phyloP scores from a whole-genome alignment of 2,113 vertebrate genomes.

The Cyphomyrus plagiostoma region DNA sequence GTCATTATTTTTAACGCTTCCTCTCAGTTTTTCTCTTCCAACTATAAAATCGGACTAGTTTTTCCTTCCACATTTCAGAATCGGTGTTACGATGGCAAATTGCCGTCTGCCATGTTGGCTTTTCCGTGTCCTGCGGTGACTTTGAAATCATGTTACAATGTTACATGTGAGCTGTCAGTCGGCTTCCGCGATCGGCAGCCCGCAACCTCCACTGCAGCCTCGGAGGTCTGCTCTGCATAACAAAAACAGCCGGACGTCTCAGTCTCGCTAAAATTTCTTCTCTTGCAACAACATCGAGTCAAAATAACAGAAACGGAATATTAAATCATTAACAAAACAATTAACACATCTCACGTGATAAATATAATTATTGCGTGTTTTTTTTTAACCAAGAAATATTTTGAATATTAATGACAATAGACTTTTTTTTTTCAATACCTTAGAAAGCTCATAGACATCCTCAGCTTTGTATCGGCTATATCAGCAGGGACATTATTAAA shows the following conservation, averaged over 20 bases:
- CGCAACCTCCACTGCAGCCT: not conserved
- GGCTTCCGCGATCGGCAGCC: not conserved
- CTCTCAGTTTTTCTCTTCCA: not conserved
- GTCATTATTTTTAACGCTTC: not conserved
- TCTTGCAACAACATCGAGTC: not conserved
- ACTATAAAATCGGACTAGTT: not conserved
- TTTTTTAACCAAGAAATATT: not conserved
- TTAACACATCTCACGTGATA: not conserved
- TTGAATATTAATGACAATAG: not conserved
- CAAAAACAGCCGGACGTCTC: not conserved
- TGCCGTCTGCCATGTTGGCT: not conserved
- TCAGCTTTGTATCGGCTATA: not conserved
- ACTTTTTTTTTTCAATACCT: not conserved
- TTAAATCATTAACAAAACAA: not conserved
- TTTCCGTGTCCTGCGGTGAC: conserved; percentile 22
- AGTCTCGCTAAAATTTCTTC: not conserved
- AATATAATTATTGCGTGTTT: not conserved
- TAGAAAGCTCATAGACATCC: not conserved
- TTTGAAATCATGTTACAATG: conserved; percentile 33
- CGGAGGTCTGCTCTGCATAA: not conserved
- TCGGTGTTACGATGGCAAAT: not conserved
- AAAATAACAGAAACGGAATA: not conserved
- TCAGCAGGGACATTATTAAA: not conserved
- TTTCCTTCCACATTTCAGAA: not conserved
- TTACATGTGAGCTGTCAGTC: conserved; percentile 4